Base-by-base conservation (phyloP, 1,140 invertebrate genomes). In the Trypoxylus dichotomus region DNA sequence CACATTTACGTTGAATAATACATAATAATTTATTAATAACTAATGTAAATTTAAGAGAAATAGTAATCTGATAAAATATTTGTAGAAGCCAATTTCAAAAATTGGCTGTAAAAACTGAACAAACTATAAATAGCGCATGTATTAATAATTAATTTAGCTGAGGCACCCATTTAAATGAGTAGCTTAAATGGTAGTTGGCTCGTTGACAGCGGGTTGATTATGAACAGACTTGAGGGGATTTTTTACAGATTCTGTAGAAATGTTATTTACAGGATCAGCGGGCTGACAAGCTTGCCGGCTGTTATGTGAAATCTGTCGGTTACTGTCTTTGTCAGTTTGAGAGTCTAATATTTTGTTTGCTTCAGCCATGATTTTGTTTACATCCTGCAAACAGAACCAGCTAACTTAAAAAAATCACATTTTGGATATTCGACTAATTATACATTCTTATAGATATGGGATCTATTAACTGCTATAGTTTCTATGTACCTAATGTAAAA, bases 331-430 rank as follows among this genome's bases (percentile, higher is more conserved):
- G 78, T 80, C 80, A 80, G 27, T 78, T 77, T 80, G 78, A 75
- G 63, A 80, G 76, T 81, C 78, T 79, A 83, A 83, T 82, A 79
- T 84, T 84, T 83, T 82, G 82, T 84, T 83, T 80, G 79, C 80
- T 82, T 85, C 84, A 78, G 83, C 83, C 82, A 84, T 82, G 80
- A 82, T 79, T 85, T 85, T 85, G 83, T 80, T 82, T 83, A 81
- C 80, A 80, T 84, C 85, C 85, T 86, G 85, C 82, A 86, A 86
- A 85, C 81, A 86, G 83, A 85, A 80, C 83, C 83, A 83, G 80
- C 78, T 73, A 79, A 82, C 81, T 81, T 82, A 79, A 77, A 77
- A n/a, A n/a, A 79, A 77, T 78, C 42, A 32, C 6, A 78, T 76
- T 76, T 71, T 76, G 63, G 13, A 54, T 21, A 76, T 43, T n/a